Conservation (phyloP, 1,140 invertebrate species). For the Intoshia linei region DNA sequence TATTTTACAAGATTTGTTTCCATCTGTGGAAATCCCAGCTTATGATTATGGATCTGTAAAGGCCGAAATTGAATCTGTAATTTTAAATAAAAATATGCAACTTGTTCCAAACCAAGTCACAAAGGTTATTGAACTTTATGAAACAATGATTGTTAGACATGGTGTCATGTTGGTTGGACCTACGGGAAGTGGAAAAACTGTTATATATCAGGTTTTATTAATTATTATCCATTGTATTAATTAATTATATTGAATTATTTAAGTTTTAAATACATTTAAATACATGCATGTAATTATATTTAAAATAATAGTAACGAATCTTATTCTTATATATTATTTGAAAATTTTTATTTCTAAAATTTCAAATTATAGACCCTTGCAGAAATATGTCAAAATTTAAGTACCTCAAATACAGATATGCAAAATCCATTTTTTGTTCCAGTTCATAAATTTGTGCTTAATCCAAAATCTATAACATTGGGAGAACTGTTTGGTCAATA, state of each 20-base stretch:
- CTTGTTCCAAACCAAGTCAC: slow-evolving; percentile 13
- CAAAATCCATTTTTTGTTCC: slow-evolving; percentile 19
- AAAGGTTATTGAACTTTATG: slow-evolving; percentile 24
- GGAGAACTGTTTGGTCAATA: slow-evolving; percentile 23
- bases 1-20: slow-evolving; percentile 24
- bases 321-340: slow-evolving; percentile 6
- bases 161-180: slow-evolving; percentile 24
- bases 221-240: background rate
- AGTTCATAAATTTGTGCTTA: slow-evolving; percentile 17
- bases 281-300: background rate
- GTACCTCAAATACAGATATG: slow-evolving; percentile 9
- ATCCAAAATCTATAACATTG: slow-evolving; percentile 24
- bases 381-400: slow-evolving; percentile 13
- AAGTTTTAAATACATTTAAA: background rate
- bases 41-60: slow-evolving; percentile 21
- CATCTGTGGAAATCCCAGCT: slow-evolving; percentile 20
- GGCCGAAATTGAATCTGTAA: slow-evolving; percentile 15
- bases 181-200: slow-evolving; percentile 23
- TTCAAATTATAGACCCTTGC: slow-evolving; percentile 17
- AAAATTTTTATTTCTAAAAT: no score
- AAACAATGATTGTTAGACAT: slow-evolving; percentile 23
- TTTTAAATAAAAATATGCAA: slow-evolving; percentile 11
- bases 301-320: background rate
- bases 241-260: slow-evolving; percentile 1
- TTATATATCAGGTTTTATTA: slow-evolving; percentile 19